Conservation (phyloP, 1,140 invertebrate genomes). For the Orius insidiosus region DNA sequence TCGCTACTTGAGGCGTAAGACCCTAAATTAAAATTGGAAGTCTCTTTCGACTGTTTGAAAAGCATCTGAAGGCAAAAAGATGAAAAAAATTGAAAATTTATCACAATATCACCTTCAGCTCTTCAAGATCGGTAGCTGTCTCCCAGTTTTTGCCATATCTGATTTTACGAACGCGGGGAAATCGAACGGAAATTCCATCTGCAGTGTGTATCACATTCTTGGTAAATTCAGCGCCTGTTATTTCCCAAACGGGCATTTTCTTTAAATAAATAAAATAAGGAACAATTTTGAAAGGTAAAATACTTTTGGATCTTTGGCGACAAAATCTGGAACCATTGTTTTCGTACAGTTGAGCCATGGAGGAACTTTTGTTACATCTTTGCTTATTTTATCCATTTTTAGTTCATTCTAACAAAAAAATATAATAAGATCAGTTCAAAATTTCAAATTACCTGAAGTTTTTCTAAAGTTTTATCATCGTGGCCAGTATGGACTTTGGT, state of each 20-base stretch:
- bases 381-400: slow-evolving; percentile 66
- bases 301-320: slow-evolving; percentile 61
- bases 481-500: slow-evolving; percentile 75
- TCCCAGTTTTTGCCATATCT: slow-evolving; percentile 71
- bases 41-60: slow-evolving; percentile 18
- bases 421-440: too few species aligned
- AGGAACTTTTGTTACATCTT: slow-evolving; percentile 49
- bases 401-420: slow-evolving; percentile 33
- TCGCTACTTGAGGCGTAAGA: not conserved
- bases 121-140: slow-evolving; percentile 58
- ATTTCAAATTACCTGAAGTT: slow-evolving; percentile 44
- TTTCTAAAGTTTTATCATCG: slow-evolving; percentile 66
- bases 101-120: slow-evolving; percentile 33
- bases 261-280: slow-evolving; percentile 19
- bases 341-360: slow-evolving; percentile 68
- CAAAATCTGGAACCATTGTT: slow-evolving; percentile 73
- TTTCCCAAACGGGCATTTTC: slow-evolving; percentile 81
- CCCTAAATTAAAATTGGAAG: slow-evolving; percentile 15
- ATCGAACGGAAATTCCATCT: slow-evolving; percentile 78
- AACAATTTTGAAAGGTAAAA: not conserved
- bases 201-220: slow-evolving; percentile 75
- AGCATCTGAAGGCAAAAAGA: slow-evolving; percentile 10
- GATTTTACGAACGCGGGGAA: slow-evolving; percentile 72
- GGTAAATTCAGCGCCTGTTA: slow-evolving; percentile 82
- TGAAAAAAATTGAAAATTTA: not conserved